A percentile compares a stretch with the other conserved stretches of the same genome.
These are phyloP conservation scores for Antennarius striatus DNA, from an alignment of 2,113 vertebrate species.

Conservation along the genomic window DNA sequence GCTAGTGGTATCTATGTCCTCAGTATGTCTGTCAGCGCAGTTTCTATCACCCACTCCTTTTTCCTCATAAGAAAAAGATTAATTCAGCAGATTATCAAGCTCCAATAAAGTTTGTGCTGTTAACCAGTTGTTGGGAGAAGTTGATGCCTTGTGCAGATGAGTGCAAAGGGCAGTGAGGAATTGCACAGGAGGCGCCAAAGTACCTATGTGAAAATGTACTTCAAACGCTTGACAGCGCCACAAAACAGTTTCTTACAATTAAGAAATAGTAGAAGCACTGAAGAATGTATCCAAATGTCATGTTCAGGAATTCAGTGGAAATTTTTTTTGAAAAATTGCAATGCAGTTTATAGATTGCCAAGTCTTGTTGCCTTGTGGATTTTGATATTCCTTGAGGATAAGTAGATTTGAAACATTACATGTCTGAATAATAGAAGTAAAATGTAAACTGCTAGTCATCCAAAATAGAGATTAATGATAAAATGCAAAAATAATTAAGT, in stretches of 20 bases:
- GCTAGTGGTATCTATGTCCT: conserved; percentile 53
- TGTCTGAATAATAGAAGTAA: background rate
- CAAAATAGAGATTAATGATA: no score
- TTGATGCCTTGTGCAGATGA: conserved; percentile 51
- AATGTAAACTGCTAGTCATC: background rate
- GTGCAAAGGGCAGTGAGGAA: conserved; percentile 42
- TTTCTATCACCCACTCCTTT: conserved; percentile 61
- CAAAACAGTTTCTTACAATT: no score
- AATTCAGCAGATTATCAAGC: conserved; percentile 74
- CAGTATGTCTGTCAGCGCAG: conserved; percentile 68
- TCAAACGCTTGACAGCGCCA: no score
- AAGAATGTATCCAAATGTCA: no score
- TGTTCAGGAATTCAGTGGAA: no score
- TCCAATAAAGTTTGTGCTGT: conserved; percentile 73
- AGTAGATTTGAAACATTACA: background rate
- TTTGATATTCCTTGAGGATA: background rate
- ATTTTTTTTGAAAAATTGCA: no score
- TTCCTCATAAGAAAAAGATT: conserved; percentile 77
- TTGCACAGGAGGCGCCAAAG: no score
- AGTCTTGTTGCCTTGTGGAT: no score
- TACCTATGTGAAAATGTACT: no score
- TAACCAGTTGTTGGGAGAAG: conserved; percentile 64
- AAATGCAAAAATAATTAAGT: no score
- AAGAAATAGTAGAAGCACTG: no score
- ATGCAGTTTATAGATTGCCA: no score